A percentile compares a stretch with the other conserved stretches of the same genome.
Conservation (phyloP, 2,113 vertebrate species). For the Brachionichthys hirsutus region DNA sequence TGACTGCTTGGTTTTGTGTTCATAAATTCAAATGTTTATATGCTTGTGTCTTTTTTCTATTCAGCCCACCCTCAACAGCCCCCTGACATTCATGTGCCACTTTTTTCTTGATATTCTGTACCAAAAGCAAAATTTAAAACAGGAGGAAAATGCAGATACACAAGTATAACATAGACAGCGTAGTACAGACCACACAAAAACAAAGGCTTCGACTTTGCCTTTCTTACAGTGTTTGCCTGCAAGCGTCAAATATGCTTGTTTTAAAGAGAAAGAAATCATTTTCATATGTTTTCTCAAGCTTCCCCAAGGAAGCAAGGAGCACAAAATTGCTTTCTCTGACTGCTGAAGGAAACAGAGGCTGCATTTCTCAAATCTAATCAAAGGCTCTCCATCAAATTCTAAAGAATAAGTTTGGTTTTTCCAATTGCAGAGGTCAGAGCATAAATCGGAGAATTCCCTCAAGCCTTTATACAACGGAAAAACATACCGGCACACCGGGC, state of each 20-base stretch:
- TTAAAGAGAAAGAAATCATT: conserved; percentile 71
- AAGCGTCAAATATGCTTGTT: conserved; percentile 67
- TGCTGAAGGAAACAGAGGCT: conserved; percentile 59
- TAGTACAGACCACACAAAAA: conserved; percentile 42
- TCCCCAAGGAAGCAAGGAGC: conserved; percentile 63
- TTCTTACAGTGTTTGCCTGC: conserved; percentile 61
- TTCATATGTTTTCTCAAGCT: conserved; percentile 73
- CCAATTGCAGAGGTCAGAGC: conserved; percentile 58
- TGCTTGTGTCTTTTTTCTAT: conserved; percentile 7
- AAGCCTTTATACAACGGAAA: conserved; percentile 47
- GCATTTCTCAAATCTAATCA: conserved; percentile 70
- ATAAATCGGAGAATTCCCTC: conserved; percentile 43
- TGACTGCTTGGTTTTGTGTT: conserved; percentile 43
- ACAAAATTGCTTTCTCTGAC: conserved; percentile 71
- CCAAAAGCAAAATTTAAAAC: conserved; percentile 19
- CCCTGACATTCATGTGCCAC: conserved; percentile 8
- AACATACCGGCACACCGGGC: no score
- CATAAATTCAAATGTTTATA: conserved; percentile 45
- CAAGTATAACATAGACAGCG: conserved; percentile 25
- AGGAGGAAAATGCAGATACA: conserved; percentile 20
- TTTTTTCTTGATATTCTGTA: neutral
- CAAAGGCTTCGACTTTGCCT: conserved; percentile 48
- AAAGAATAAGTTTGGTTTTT: conserved; percentile 61
- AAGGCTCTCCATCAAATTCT: conserved; percentile 69
- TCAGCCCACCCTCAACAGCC: conserved; percentile 4